Evolutionary conservation across 2,797 vertebrate genomes (phyloP), one percentile per base, ranked within the genome.

Genomic region (Iguana delicatissima): DNA sequence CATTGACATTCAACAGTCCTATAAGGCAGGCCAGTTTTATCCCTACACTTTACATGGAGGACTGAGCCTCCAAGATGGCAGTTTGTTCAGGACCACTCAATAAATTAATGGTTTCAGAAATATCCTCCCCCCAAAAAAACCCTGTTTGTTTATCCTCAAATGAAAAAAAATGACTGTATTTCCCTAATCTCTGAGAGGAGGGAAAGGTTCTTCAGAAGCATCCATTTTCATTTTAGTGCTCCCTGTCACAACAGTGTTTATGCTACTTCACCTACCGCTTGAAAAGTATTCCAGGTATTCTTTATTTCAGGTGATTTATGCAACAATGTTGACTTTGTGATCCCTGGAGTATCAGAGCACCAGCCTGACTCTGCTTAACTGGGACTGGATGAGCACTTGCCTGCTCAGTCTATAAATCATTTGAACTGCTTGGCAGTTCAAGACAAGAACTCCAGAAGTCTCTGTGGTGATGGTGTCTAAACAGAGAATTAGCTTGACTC

Each of bases 301-400:
- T 2, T 18, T 59, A 4, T 29, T 0, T 42, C 80, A 73, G n/a
- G 12, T 0, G 0, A 24, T 79, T 86, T 81, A 82, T 73, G 72
- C 20, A 59, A 18, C 8, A 1, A 22, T 32, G 20, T 13, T 35
- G 55, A 91, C 2, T 52, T 10, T 0, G 0, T 74, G 92, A 82
- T 16, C 50, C 35, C 26, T 32, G n/a, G 59, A 77, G 26, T 57
- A 86, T 29, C 22, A 22, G 59, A 89, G 50, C 38, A 64, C 42
- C 24, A 18, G 2, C 32, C 64, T 59, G n/a, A 50, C 14, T 52
- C 24, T 62, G 62, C 18, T 76, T 64, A 64, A 64, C 18, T 29
- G 62, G 57, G 42, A 89, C 74, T 77, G 73, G 8, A 42, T 50
- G 26, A 67, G 35, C 46, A 29, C n/a, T 59, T 14, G 42, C 7